Evolutionary conservation across 2,888 invertebrate genomes (phyloP).

Genomic region (Boloria selene): DNA sequence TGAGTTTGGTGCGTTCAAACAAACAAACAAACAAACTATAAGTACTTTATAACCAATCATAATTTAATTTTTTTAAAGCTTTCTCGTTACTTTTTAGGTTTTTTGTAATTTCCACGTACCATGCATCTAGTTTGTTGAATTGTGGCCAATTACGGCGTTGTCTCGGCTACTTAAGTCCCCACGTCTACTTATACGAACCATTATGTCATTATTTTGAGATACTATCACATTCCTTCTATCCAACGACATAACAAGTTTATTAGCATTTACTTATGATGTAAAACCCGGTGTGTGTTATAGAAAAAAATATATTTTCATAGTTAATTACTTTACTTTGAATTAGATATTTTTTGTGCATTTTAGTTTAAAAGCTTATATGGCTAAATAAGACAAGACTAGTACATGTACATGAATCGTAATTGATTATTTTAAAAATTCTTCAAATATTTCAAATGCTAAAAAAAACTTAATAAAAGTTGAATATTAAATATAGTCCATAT

Average conservation of each 20-base stretch:
- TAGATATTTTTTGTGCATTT: not conserved
- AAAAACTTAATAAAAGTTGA: too few relatives aligned
- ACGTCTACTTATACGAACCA: conserved; percentile 28
- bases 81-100: not conserved
- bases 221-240: conserved; percentile 37
- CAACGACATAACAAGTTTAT: conserved; percentile 41
- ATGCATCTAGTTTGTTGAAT: conserved; percentile 37
- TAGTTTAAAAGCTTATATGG: not conserved
- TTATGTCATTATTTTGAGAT: conserved; percentile 44
- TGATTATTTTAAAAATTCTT: too few relatives aligned
- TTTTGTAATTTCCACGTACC: conserved; percentile 11
- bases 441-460: too few relatives aligned
- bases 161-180: conserved; percentile 46
- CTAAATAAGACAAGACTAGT: too few relatives aligned
- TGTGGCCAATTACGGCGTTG: conserved; percentile 35
- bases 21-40: too few relatives aligned
- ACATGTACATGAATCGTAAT: too few relatives aligned
- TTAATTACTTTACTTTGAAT: conserved; percentile 1
- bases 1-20: too few relatives aligned
- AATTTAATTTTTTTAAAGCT: not conserved
- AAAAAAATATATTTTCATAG: not conserved
- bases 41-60: not conserved
- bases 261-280: conserved; percentile 28
- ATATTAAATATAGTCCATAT: too few relatives aligned
- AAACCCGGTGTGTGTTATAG: conserved; percentile 1